Conservation (phyloP, 2,888 invertebrate species). For the Fragum whitleyi region DNA sequence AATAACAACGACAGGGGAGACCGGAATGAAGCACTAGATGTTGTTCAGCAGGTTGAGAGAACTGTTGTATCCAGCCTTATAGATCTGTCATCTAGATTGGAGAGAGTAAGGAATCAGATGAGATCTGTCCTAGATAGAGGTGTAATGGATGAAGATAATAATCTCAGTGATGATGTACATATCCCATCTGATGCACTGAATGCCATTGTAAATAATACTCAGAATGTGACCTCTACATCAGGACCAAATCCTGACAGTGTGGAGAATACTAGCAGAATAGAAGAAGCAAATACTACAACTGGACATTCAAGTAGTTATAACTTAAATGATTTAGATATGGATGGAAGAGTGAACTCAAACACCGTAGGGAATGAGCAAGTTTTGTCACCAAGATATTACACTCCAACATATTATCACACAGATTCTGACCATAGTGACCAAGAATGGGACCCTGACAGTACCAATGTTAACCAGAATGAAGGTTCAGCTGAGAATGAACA, state of each 20-base stretch:
- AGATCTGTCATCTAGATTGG: conserved; percentile 57
- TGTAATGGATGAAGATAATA: conserved; percentile 43
- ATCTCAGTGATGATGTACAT: conserved; percentile 48
- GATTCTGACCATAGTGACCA: background rate
- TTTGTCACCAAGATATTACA: conserved; percentile 3
- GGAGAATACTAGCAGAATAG: background rate
- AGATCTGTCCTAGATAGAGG: conserved; percentile 56
- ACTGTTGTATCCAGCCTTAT: conserved; percentile 60
- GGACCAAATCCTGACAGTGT: conserved; percentile 1
- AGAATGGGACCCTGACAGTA: conserved; percentile 8
- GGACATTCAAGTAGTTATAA: background rate
- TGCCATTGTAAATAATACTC: conserved; percentile 48
- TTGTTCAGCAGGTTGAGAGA: conserved; percentile 60
- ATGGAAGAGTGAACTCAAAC: background rate
- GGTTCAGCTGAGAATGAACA: background rate
- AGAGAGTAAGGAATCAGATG: conserved; percentile 59
- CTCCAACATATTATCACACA: background rate
- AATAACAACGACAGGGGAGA: background rate
- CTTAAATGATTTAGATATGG: background rate
- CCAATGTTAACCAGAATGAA: background rate
- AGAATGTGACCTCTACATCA: conserved; percentile 7
- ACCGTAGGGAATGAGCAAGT: conserved; percentile 3
- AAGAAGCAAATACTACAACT: background rate
- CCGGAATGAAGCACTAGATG: conserved; percentile 47
- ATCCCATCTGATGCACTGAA: conserved; percentile 51